A percentile compares a stretch with the other conserved stretches of the same genome.
These are phyloP conservation scores for Pardalotus punctatus DNA, from an alignment of 2,113 vertebrate genomes.

Conservation along the genomic window DNA sequence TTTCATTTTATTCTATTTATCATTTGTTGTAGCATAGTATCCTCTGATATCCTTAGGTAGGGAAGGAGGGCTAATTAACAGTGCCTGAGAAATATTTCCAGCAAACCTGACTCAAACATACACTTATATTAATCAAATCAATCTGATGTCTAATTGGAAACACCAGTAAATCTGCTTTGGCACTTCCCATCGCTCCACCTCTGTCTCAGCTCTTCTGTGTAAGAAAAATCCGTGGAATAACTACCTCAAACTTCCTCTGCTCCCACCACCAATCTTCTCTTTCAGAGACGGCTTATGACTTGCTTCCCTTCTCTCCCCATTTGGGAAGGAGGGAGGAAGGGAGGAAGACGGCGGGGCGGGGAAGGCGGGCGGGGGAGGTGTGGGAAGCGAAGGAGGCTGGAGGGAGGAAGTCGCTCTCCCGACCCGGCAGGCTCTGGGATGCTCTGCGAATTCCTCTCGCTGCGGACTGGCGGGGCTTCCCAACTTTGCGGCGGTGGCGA, in stretches of 20 bases:
- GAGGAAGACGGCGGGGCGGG: too few relatives aligned
- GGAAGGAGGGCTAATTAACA: background rate
- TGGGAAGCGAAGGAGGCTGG: too few relatives aligned
- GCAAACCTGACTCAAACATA: background rate
- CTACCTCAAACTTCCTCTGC: background rate
- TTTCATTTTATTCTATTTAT: background rate
- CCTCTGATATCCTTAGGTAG: background rate
- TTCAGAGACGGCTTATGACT: background rate
- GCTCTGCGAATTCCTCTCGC: background rate
- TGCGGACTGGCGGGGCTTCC: fast-evolving
- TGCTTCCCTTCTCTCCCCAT: too few relatives aligned
- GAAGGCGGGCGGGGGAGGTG: too few relatives aligned
- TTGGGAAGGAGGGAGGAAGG: too few relatives aligned
- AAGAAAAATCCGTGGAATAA: background rate
- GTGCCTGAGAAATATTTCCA: background rate
- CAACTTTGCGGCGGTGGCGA: background rate
- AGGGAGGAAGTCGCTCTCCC: fast-evolving
- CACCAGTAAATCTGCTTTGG: background rate
- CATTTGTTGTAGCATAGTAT: background rate
- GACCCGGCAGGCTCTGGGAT: fast-evolving
- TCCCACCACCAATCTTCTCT: background rate
- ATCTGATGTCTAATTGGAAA: background rate
- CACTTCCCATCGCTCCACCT: background rate
- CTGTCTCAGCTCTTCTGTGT: background rate
- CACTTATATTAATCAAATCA: background rate